A percentile compares a stretch with the other conserved stretches of the same genome.
Conservation (phyloP, 2,797 vertebrate species). For the Malurus splendens region DNA sequence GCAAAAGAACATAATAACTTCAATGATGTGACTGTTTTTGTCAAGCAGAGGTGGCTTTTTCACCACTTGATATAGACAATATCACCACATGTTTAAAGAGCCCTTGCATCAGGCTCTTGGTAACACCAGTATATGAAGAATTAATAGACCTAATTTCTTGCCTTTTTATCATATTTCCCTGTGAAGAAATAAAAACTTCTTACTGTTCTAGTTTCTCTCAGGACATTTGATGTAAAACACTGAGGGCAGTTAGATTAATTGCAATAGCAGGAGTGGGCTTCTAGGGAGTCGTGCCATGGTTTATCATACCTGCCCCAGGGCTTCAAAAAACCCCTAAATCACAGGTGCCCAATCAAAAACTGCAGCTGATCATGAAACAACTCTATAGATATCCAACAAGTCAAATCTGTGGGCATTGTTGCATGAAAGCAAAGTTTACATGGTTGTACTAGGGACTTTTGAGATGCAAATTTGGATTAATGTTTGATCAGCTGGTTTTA, state of each 20-base stretch:
- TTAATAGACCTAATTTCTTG: background rate
- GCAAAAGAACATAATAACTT: background rate
- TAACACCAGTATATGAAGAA: background rate
- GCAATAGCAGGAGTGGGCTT: background rate
- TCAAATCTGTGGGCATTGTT: background rate
- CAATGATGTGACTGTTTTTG: background rate
- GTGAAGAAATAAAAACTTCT: background rate
- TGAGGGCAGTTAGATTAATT: background rate
- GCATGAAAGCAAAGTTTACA: background rate
- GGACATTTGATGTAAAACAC: background rate
- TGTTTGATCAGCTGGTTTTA: background rate
- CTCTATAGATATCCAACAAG: background rate
- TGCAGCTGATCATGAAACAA: background rate
- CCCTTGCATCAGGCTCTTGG: background rate
- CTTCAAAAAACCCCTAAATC: background rate
- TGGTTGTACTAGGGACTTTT: background rate
- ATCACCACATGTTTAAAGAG: background rate
- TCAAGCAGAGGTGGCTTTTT: background rate
- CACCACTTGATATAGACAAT: background rate
- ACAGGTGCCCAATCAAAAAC: rapidly evolving
- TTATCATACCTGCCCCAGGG: background rate
- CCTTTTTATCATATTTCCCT: background rate
- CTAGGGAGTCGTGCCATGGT: background rate
- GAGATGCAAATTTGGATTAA: background rate
- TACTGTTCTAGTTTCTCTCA: background rate